These are phyloP conservation scores for Marmota flaviventris DNA, from an alignment of 2,113 vertebrate genomes.

Conservation along the genomic window DNA sequence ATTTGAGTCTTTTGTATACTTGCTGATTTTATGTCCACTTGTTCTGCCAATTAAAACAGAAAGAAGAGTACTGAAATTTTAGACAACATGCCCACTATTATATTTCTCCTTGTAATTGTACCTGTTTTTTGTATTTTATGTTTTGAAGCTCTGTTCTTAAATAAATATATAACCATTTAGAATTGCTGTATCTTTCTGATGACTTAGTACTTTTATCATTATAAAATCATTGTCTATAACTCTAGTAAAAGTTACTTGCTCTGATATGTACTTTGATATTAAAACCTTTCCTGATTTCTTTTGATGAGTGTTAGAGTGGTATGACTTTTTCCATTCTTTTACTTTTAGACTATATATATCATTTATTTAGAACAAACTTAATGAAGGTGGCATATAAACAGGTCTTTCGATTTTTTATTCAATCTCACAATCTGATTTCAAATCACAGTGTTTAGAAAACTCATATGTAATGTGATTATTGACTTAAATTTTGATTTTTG, in stretches of 20 bases:
- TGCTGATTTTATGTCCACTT: neutral
- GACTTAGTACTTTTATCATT: neutral
- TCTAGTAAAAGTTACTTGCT: neutral
- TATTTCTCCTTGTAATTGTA: neutral
- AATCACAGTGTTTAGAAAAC: neutral
- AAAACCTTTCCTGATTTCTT: neutral
- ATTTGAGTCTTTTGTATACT: neutral
- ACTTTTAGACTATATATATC: neutral
- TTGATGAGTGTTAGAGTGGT: neutral
- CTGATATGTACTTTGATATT: neutral
- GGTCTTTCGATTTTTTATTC: neutral
- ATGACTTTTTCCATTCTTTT: neutral
- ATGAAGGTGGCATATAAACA: neutral
- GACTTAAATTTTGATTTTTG: neutral
- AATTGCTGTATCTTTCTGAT: neutral
- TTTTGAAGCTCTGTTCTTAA: neutral
- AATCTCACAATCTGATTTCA: neutral
- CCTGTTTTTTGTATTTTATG: neutral
- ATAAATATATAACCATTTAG: neutral
- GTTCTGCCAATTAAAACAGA: neutral
- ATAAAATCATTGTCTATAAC: neutral
- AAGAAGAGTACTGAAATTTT: neutral
- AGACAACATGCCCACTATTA: neutral
- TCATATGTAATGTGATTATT: neutral
- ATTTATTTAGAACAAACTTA: conserved; percentile 37